Evolutionary conservation across 2,797 vertebrate genomes (phyloP).

Genomic region (Chlorospingus semifuscus): DNA sequence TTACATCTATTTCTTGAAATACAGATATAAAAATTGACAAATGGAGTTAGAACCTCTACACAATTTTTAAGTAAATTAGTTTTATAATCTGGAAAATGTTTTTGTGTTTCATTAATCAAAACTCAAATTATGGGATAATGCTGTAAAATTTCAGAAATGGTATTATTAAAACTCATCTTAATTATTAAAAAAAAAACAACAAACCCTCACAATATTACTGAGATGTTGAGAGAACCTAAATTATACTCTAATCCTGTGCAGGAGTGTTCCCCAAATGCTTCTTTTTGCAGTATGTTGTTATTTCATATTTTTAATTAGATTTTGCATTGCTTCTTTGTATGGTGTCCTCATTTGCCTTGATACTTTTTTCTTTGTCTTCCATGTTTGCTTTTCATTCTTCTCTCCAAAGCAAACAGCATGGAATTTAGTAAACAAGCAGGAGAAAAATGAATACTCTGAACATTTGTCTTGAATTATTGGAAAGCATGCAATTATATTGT

Average conservation of each 20-base stretch:
- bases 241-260: background rate
- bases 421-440: background rate
- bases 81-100: background rate
- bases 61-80: background rate
- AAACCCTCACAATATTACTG: background rate
- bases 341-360: background rate
- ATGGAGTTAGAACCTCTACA: background rate
- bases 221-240: background rate
- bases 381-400: slow-evolving; percentile 19
- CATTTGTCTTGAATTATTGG: slow-evolving; percentile 21
- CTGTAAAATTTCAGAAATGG: background rate
- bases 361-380: background rate
- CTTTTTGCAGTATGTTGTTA: background rate
- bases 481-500: background rate
- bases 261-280: background rate
- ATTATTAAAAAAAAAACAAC: background rate
- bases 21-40: background rate
- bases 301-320: background rate
- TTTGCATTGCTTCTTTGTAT: background rate
- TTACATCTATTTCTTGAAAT: background rate
- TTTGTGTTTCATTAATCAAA: background rate
- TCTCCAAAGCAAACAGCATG: background rate
- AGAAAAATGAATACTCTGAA: background rate
- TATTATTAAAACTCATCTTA: background rate
- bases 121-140: background rate